Percentiles rank a stretch among this genome's conserved stretches.
Conservation (phyloP, 2,113 vertebrate genomes). For the Sinocyclocheilus anshuiensis region DNA sequence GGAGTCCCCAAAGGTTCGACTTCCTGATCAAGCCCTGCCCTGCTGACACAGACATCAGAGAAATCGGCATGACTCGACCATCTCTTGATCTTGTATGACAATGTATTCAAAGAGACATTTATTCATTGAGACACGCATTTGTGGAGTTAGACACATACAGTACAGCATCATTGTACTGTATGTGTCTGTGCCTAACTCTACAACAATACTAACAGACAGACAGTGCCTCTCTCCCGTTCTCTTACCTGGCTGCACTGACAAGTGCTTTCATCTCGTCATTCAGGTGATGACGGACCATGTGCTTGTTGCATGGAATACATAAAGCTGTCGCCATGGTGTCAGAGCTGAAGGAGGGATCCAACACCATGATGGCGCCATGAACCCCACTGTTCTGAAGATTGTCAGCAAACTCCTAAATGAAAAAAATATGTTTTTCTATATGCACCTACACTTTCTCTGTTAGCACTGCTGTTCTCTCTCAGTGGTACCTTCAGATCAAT, state of each 20-base stretch:
- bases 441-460: neutral
- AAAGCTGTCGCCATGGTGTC: constrained; percentile 77
- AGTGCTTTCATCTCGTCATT: constrained; percentile 82
- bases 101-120: neutral
- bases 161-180: too few species aligned
- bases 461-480: neutral
- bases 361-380: constrained; percentile 83
- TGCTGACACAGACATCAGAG: constrained; percentile 36
- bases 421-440: neutral
- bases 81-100: neutral
- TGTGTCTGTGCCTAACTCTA: too few species aligned
- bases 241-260: constrained; percentile 75
- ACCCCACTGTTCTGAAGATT: constrained; percentile 82
- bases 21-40: constrained; percentile 74
- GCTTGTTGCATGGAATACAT: constrained; percentile 82
- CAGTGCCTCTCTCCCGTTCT: neutral
- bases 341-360: constrained; percentile 81
- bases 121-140: neutral
- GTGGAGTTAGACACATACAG: neutral
- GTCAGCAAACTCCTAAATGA: constrained; percentile 81
- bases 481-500: constrained; percentile 83
- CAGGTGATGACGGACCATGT: constrained; percentile 85
- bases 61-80: neutral
- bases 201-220: too few species aligned
- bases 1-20: constrained; percentile 76